These are phyloP conservation scores for Serinus canaria DNA, from an alignment of 2,113 vertebrate genomes.

Conservation along the genomic window DNA sequence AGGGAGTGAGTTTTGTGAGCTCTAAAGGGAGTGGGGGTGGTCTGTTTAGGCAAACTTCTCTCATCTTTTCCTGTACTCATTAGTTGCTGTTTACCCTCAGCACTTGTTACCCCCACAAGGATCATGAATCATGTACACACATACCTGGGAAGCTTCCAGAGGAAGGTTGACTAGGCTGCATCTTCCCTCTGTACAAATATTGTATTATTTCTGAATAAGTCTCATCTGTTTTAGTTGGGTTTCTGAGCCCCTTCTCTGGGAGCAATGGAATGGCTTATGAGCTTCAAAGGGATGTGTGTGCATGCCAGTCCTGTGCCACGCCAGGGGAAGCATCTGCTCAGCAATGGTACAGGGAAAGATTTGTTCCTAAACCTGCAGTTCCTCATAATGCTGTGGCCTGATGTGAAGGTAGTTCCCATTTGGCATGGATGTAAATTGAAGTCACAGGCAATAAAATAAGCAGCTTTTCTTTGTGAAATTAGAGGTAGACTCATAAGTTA, in stretches of 20 bases:
- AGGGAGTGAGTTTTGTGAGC: constrained; percentile 9
- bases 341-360: background rate
- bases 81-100: constrained; percentile 58
- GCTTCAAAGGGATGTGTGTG: background rate
- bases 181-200: background rate
- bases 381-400: background rate
- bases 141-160: constrained; percentile 2
- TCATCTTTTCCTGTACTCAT: constrained; percentile 14
- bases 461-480: constrained; percentile 30
- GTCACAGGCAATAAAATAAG: constrained; percentile 28
- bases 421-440: background rate
- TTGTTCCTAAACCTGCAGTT: background rate
- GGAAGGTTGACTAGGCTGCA: background rate
- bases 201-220: background rate
- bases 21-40: background rate
- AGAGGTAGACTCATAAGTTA: background rate
- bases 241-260: background rate
- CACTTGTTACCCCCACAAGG: constrained; percentile 37
- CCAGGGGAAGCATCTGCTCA: background rate
- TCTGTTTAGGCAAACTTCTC: background rate
- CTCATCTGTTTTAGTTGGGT: background rate
- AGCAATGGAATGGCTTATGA: background rate
- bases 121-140: constrained; percentile 50
- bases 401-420: background rate
- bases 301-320: background rate